Evolutionary conservation across 2,888 invertebrate species (phyloP).

Genomic region (Leptogaster cylindrica): DNA sequence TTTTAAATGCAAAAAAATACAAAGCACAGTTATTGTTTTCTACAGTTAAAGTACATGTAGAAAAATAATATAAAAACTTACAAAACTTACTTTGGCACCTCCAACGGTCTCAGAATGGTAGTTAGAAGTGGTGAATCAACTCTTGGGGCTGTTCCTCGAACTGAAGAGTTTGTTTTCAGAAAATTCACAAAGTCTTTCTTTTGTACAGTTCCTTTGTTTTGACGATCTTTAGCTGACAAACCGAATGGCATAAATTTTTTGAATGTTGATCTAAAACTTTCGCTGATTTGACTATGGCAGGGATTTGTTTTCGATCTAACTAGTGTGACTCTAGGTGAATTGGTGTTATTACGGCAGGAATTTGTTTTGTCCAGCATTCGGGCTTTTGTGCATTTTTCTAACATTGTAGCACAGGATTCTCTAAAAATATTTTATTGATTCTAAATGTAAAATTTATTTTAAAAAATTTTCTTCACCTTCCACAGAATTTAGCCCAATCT

Average conservation of each 20-base stretch:
- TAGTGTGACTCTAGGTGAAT: slow-evolving; percentile 28
- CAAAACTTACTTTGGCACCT: slow-evolving; percentile 49
- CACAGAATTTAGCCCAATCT: slow-evolving; percentile 78
- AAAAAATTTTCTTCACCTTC: slow-evolving; percentile 58
- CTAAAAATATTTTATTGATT: slow-evolving; percentile 25
- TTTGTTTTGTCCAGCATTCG: slow-evolving; percentile 62
- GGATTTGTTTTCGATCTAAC: slow-evolving; percentile 46
- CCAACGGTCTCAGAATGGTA: slow-evolving; percentile 43
- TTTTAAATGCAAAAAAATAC: neutral
- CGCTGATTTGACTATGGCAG: slow-evolving; percentile 33
- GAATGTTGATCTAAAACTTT: slow-evolving; percentile 48
- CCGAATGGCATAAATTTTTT: slow-evolving; percentile 48
- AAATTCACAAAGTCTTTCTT: slow-evolving; percentile 47
- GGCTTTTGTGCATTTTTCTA: slow-evolving; percentile 70
- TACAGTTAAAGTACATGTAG: neutral
- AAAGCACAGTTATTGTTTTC: neutral
- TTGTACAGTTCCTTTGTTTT: neutral
- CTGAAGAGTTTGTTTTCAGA: slow-evolving; percentile 47
- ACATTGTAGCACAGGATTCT: slow-evolving; percentile 73
- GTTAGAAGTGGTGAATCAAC: slow-evolving; percentile 41
- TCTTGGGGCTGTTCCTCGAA: slow-evolving; percentile 45
- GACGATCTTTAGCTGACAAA: slow-evolving; percentile 44
- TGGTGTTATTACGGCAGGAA: neutral
- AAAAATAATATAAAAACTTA: slow-evolving; percentile 26
- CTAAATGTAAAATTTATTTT: neutral